These are phyloP conservation scores for Sympetrum striolatum DNA, from an alignment of 2,888 invertebrate species.

Conservation along the genomic window DNA sequence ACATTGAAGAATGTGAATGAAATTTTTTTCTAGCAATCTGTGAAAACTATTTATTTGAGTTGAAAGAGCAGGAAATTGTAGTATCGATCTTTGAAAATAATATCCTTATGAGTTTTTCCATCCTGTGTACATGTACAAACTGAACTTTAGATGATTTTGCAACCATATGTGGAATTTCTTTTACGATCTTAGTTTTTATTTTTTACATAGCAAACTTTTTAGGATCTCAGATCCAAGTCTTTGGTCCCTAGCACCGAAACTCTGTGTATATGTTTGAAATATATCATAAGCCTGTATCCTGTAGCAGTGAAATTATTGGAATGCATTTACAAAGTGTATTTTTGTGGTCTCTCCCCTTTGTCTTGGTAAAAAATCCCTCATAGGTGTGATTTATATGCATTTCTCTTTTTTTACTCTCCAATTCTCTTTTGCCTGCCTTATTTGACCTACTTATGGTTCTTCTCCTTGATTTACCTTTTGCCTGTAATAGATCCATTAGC, in stretches of 20 bases:
- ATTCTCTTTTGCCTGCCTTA: not conserved
- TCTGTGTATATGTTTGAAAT: not conserved
- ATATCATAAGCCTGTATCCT: not conserved
- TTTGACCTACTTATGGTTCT: not conserved
- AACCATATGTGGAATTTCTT: too few relatives aligned
- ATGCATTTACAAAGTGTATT: not conserved
- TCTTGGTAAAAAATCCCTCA: not conserved
- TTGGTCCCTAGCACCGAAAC: too few relatives aligned
- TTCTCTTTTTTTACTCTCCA: not conserved
- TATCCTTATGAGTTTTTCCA: too few relatives aligned
- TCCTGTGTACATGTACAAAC: too few relatives aligned
- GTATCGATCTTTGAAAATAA: too few relatives aligned
- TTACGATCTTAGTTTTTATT: too few relatives aligned
- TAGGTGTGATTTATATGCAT: slow-evolving; percentile 8
- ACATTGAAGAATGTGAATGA: not conserved
- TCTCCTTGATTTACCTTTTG: slow-evolving; percentile 44
- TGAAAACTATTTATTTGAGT: too few relatives aligned
- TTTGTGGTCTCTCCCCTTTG: not conserved
- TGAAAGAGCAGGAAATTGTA: too few relatives aligned
- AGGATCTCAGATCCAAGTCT: too few relatives aligned
- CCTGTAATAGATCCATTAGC: slow-evolving; percentile 53
- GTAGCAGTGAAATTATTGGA: slow-evolving; percentile 4
- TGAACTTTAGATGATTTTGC: too few relatives aligned
- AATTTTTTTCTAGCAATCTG: not conserved
- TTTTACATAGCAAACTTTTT: too few relatives aligned